These are phyloP conservation scores for Podarcis siculus DNA, from an alignment of 2,797 vertebrate species.

Conservation along the genomic window DNA sequence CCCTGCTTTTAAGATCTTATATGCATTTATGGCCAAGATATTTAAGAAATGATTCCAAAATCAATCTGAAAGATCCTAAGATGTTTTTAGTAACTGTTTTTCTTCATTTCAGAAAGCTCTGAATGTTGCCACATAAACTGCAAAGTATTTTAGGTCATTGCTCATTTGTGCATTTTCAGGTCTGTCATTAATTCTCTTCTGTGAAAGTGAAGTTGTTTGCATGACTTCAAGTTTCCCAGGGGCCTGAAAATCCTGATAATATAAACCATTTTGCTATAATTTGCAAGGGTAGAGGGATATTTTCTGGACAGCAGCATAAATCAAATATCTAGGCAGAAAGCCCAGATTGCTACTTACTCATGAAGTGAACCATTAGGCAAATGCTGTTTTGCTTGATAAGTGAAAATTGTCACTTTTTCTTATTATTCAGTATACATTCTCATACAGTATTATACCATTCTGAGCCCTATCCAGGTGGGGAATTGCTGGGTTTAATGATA, in stretches of 20 bases:
- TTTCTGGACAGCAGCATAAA: slow-evolving; percentile 1
- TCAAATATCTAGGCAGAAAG: slow-evolving; percentile 21
- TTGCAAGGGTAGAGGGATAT: not conserved
- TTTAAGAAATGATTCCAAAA: not conserved
- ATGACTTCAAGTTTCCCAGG: not conserved
- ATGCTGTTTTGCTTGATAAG: slow-evolving; percentile 17
- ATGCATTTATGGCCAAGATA: not conserved
- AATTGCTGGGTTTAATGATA: slow-evolving; percentile 1
- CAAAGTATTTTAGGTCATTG: not conserved
- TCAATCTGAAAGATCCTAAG: not conserved
- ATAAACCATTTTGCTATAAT: slow-evolving; percentile 10
- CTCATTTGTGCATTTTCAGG: not conserved
- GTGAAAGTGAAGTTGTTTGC: not conserved
- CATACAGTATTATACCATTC: slow-evolving; percentile 3
- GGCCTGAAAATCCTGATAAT: slow-evolving; percentile 15
- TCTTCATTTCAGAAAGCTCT: not conserved
- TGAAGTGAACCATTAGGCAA: not conserved
- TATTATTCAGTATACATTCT: slow-evolving; percentile 21
- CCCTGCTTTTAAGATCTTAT: not conserved
- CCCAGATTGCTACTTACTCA: slow-evolving; percentile 8
- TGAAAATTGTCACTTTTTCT: slow-evolving; percentile 5
- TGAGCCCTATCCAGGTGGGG: not conserved
- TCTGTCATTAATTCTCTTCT: not conserved
- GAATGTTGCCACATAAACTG: not conserved
- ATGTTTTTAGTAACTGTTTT: not conserved